Conservation (phyloP, 2,113 vertebrate species). For the Lagopus leucura region DNA sequence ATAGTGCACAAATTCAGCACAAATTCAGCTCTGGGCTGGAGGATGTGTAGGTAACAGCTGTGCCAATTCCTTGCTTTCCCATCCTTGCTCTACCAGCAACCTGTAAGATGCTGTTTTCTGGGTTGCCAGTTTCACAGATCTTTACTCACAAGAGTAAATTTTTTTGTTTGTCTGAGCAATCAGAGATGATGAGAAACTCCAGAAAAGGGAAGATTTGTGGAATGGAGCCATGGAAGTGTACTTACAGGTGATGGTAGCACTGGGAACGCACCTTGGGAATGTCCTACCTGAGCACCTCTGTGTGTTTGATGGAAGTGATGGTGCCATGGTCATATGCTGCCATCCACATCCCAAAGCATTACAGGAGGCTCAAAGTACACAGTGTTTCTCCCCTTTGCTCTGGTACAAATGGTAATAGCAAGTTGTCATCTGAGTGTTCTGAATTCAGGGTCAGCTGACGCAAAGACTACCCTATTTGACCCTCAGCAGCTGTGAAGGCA, state of each 20-base stretch:
- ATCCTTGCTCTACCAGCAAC: not conserved
- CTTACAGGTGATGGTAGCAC: not conserved
- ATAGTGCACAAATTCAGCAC: not conserved
- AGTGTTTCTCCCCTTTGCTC: not conserved
- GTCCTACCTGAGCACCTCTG: not conserved
- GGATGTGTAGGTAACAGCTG: too few relatives aligned
- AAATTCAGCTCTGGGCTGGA: not conserved
- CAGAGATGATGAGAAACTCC: not conserved
- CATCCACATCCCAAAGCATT: not conserved
- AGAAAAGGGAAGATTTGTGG: not conserved
- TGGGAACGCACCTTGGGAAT: rapidly evolving
- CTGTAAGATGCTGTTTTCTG: rapidly evolving
- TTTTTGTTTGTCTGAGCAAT: not conserved
- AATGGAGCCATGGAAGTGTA: not conserved
- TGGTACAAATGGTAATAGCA: not conserved
- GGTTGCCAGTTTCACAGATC: not conserved
- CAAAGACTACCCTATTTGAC: not conserved
- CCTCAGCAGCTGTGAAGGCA: rapidly evolving
- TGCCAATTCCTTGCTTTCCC: not conserved
- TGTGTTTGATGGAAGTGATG: not conserved
- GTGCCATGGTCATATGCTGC: too few relatives aligned
- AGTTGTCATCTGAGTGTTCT: not conserved
- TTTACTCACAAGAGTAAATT: not conserved
- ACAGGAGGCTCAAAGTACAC: not conserved
- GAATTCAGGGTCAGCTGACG: not conserved